phyloP scores from a whole-genome alignment of 2,113 vertebrate genomes.

The Scortum barcoo region DNA sequence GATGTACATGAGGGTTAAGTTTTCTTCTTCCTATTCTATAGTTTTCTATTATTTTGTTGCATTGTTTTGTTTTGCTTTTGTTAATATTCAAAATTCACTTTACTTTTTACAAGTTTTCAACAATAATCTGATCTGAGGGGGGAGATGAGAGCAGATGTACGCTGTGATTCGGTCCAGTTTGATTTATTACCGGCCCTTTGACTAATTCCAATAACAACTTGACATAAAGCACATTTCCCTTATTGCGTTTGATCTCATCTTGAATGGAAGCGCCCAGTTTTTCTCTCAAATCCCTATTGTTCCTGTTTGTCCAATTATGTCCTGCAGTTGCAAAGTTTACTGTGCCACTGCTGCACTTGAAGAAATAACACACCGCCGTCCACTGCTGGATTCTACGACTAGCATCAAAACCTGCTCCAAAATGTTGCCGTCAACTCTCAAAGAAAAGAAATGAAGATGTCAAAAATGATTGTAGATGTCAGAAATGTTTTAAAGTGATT shows the following conservation, averaged over 20 bases:
- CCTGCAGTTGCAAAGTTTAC: conserved; percentile 1
- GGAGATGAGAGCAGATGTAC: background rate
- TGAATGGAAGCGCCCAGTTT: background rate
- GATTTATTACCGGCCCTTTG: background rate
- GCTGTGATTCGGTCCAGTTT: background rate
- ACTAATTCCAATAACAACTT: background rate
- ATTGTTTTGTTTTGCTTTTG: background rate
- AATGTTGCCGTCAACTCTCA: background rate
- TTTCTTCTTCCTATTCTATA: too few relatives aligned
- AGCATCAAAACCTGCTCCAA: background rate
- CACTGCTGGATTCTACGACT: background rate
- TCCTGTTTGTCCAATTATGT: conserved; percentile 3
- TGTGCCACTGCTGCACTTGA: background rate
- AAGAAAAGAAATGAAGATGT: background rate
- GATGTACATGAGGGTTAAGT: background rate
- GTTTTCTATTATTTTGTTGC: background rate
- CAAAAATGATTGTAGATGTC: background rate
- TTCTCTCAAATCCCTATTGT: conserved; percentile 13
- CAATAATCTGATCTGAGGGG: background rate
- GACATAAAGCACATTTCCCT: background rate
- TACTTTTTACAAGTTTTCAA: background rate
- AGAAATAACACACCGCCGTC: conserved; percentile 1
- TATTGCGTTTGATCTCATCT: conserved; percentile 1
- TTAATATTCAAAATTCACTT: background rate
- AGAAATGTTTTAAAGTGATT: background rate